Conservation (phyloP, 2,888 invertebrate species). For the Hirtodrosophila duncani region DNA sequence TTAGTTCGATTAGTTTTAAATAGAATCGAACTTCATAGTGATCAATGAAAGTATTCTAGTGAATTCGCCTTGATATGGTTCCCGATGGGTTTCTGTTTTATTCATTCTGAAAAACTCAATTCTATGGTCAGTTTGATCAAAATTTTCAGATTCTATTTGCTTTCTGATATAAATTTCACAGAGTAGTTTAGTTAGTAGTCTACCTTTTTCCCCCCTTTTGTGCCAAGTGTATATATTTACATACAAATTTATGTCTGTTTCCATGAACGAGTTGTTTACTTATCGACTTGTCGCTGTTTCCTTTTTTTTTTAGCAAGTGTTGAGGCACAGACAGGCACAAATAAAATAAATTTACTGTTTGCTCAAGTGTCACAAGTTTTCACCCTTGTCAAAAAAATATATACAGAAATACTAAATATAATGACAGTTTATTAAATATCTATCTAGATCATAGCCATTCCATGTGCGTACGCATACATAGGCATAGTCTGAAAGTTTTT, state of each 20-base stretch:
- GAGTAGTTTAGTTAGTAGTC: no score
- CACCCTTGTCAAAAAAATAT: constrained; percentile 23
- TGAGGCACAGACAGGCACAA: constrained; percentile 13
- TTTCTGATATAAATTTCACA: no score
- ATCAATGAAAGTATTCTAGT: no score
- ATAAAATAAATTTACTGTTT: constrained; percentile 31
- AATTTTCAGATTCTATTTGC: no score
- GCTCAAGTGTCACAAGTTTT: constrained; percentile 33
- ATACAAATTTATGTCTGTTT: background rate
- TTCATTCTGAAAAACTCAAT: no score
- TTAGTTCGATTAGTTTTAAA: no score
- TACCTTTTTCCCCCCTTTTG: background rate
- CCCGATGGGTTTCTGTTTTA: no score
- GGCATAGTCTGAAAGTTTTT: no score
- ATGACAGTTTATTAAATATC: constrained; percentile 46
- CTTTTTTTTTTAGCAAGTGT: constrained; percentile 27
- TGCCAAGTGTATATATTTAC: background rate
- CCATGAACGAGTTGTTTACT: no score
- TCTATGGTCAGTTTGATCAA: no score
- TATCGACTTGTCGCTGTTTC: background rate
- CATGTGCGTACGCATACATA: constrained; percentile 7
- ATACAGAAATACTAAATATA: constrained; percentile 19
- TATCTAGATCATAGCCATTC: constrained; percentile 23
- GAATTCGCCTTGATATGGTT: no score
- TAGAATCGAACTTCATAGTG: no score